Evolutionary conservation across 2,888 invertebrate genomes (phyloP).

Genomic region (Seladonia tumulorum): DNA sequence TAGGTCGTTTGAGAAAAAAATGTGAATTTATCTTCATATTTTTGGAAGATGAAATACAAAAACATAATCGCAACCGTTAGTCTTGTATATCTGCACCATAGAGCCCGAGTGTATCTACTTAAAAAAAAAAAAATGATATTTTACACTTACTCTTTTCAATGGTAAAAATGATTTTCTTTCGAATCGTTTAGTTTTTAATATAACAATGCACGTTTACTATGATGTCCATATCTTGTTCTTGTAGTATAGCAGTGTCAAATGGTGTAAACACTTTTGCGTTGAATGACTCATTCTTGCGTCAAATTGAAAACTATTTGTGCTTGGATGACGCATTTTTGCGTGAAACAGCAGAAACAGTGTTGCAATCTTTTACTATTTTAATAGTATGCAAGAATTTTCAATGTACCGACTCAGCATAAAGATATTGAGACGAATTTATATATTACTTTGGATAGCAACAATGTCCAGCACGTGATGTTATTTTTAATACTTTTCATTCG

Average conservation of each 20-base stretch:
- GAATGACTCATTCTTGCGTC: neutral
- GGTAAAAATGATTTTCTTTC: neutral
- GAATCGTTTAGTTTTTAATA: neutral
- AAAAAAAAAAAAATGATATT: neutral
- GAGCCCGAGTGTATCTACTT: neutral
- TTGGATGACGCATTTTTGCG: neutral
- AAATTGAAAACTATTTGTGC: neutral
- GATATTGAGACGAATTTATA: neutral
- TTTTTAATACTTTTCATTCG: neutral
- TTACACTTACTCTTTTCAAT: neutral
- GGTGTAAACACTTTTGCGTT: neutral
- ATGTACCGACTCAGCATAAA: neutral
- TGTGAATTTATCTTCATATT: neutral
- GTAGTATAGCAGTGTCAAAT: neutral
- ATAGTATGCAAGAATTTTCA: neutral
- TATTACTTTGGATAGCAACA: neutral
- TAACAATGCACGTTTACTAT: neutral
- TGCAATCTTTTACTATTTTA: slow-evolving; percentile 6
- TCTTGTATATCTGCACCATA: neutral
- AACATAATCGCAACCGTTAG: neutral
- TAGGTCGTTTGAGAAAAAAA: neutral
- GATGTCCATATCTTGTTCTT: neutral
- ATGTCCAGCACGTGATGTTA: neutral
- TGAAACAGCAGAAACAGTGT: neutral
- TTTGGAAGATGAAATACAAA: neutral